Evolutionary conservation across 2,888 invertebrate genomes (phyloP), one percentile per base, ranked within the genome.

Genomic region (Atrina japonica): DNA sequence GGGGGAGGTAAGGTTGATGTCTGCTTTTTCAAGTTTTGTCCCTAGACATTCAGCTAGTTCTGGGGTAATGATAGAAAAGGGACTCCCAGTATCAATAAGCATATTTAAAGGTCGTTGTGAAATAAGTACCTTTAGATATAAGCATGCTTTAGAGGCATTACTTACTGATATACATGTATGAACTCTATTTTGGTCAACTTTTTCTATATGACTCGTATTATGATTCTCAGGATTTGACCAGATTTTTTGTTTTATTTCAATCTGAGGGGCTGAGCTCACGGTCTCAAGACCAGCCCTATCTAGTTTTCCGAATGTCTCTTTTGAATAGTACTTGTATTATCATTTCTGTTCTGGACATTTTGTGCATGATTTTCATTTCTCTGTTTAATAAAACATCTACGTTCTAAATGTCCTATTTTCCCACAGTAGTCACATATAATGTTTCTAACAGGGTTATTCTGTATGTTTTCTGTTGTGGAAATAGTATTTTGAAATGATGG

Each of bases 71-170:
- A 55, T 55, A 18, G 55, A 55, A 30, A 16, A 23, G 9, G 18
- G 55, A 25, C 29, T 29, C 55, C 55, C 55, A 30, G 55, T 55
- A 5, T 55, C 55, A 55, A 55, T 55, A 3, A 55, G 35, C 55
- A 55, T 27, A 18, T 55, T 55, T 6, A 29, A 3, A 27, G 27
- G 55, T n/a, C n/a, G 23, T 11, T 29, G 18, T n/a, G 16, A 11
- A 30, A 55, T 55, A 27, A 14, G n/a, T n/a, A 27, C 35, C 16
- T 25, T 55, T 2, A 55, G 14, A 16, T 55, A 55, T 27, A 55
- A 11, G n/a, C 55, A 55, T n/a, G 55, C 35, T n/a, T 55, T 27
- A 29, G 52, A 18, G 52, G 52, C 2, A 23, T 18, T 52, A 21
- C 25, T 21, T 35, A 7, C 5, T 35, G 6, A 35, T 35, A 35